A percentile compares a stretch with the other conserved stretches of the same genome.
phyloP scores from a whole-genome alignment of 2,888 invertebrate species.

The Cataglyphis rosenhaueri region DNA sequence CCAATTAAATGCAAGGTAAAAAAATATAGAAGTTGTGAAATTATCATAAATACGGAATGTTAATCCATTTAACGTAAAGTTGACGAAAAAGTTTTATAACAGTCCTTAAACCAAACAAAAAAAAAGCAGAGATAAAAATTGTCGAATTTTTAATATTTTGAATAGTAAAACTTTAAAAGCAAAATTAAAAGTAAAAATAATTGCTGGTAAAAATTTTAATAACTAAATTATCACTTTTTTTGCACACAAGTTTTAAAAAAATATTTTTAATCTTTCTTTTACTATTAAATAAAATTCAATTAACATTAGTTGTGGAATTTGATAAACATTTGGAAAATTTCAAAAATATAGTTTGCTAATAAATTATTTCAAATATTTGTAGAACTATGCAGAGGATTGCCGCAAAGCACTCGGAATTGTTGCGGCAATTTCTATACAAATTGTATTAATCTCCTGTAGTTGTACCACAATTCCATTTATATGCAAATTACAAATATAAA shows the following conservation, averaged over 20 bases:
- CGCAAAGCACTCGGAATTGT: slow-evolving; percentile 1
- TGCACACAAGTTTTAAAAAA: background rate
- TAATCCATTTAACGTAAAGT: background rate
- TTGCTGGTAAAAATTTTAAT: background rate
- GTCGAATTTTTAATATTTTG: background rate
- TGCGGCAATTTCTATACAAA: slow-evolving; percentile 13
- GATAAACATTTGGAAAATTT: background rate
- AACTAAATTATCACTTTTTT: background rate
- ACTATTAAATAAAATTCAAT: slow-evolving; percentile 1
- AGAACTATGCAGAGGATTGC: background rate
- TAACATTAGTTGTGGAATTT: background rate
- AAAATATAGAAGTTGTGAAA: background rate
- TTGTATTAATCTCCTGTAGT: slow-evolving; percentile 3
- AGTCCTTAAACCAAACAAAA: background rate
- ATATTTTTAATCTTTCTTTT: background rate
- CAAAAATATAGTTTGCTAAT: background rate
- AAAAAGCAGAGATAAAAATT: background rate
- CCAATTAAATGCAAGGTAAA: slow-evolving; percentile 8
- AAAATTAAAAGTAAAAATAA: background rate
- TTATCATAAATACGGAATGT: background rate
- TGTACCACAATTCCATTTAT: background rate
- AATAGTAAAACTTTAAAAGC: background rate
- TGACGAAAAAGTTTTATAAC: background rate
- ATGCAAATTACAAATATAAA: background rate
- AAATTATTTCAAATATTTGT: background rate